phyloP scores from a whole-genome alignment of 2,888 invertebrate genomes.

The Neoitamus cyanurus region DNA sequence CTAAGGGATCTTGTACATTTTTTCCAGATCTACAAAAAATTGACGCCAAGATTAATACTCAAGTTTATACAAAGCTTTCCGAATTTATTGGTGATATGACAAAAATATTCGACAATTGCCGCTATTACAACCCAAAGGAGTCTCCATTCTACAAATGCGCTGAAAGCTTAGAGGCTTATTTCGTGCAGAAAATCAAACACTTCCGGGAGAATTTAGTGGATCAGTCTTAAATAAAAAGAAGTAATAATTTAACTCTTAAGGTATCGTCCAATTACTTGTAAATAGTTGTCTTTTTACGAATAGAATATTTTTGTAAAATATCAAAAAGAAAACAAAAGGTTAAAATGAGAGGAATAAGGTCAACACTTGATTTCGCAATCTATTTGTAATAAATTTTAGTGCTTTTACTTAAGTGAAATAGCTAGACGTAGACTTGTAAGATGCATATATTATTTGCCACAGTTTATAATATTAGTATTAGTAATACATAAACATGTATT shows the following conservation, averaged over 20 bases:
- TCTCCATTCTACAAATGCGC: constrained; percentile 97
- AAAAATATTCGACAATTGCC: constrained; percentile 98
- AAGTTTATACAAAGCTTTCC: constrained; percentile 85
- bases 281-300: constrained; percentile 40
- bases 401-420: constrained; percentile 44
- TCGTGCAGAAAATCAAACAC: constrained; percentile 92
- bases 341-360: not conserved
- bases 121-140: constrained; percentile 95
- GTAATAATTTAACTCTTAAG: constrained; percentile 15
- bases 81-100: constrained; percentile 98
- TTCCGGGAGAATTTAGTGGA: constrained; percentile 83
- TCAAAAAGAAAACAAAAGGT: not conserved
- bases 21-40: constrained; percentile 91
- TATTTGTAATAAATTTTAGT: constrained; percentile 35
- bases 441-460: constrained; percentile 41
- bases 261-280: constrained; percentile 38
- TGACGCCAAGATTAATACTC: constrained; percentile 85
- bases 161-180: constrained; percentile 93
- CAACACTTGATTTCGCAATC: constrained; percentile 17
- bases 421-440: constrained; percentile 13
- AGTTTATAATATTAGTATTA: constrained; percentile 21
- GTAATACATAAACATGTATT: constrained; percentile 6
- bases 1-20: not conserved
- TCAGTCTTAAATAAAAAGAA: constrained; percentile 48
- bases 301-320: constrained; percentile 46